Conservation (phyloP, 2,797 vertebrate species). For the Pteropus rufus region DNA sequence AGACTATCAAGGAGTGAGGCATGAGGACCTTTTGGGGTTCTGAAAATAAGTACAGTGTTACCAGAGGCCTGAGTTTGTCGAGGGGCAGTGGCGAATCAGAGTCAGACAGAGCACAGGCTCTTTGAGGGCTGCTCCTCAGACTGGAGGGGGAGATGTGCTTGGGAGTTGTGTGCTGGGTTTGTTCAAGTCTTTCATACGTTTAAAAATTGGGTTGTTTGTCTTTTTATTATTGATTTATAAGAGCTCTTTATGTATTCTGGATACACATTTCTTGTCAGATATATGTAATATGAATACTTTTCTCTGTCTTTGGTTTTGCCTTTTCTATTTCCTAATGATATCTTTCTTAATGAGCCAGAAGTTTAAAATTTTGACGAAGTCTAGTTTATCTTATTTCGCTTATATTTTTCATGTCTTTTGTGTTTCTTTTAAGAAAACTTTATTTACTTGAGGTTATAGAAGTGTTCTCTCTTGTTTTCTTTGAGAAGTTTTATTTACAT, state of each 20-base stretch:
- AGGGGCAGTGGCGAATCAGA: neutral
- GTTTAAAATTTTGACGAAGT: constrained; percentile 17
- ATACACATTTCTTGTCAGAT: neutral
- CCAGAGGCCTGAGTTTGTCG: neutral
- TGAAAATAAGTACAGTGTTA: neutral
- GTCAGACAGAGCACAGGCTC: neutral
- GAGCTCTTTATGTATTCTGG: neutral
- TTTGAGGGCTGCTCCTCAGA: neutral
- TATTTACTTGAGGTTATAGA: neutral
- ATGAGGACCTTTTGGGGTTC: neutral
- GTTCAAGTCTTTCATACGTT: neutral
- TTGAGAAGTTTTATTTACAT: neutral
- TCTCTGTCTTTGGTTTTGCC: neutral
- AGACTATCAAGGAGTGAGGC: neutral
- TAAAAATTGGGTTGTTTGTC: neutral
- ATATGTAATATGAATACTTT: neutral
- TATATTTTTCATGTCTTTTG: neutral
- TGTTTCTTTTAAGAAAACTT: neutral
- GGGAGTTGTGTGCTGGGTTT: neutral
- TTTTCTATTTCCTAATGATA: neutral
- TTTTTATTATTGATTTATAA: neutral
- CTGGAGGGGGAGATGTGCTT: neutral
- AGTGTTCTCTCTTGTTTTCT: neutral
- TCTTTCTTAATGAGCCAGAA: neutral
- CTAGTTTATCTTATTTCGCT: neutral